Percentiles rank a stretch among this genome's conserved stretches.
phyloP scores from a whole-genome alignment of 2,113 vertebrate genomes.

The Scomber colias region DNA sequence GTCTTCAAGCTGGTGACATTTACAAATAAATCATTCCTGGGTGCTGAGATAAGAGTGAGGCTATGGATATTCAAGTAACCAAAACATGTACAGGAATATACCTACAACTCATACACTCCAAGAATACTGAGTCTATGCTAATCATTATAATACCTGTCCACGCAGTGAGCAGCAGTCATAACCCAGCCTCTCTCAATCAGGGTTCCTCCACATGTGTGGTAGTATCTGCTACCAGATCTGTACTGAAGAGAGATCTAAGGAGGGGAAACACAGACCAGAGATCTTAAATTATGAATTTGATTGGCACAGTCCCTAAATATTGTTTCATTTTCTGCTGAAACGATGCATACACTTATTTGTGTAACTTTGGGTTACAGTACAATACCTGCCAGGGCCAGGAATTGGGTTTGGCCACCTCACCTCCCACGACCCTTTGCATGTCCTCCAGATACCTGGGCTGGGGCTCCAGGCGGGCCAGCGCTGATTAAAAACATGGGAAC shows the following conservation, averaged over 20 bases:
- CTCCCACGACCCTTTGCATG: constrained; percentile 85
- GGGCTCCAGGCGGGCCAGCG: constrained; percentile 77
- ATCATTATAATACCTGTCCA: constrained; percentile 75
- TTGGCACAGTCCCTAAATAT: not conserved
- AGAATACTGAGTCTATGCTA: not conserved
- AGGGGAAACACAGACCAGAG: not conserved
- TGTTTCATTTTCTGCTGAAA: not conserved
- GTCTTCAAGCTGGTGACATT: constrained; percentile 36
- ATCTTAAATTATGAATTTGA: not conserved
- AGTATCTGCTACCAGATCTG: constrained; percentile 71
- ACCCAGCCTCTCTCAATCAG: constrained; percentile 88
- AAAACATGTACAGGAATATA: not conserved
- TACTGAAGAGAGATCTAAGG: constrained; percentile 86
- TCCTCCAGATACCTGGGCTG: constrained; percentile 75
- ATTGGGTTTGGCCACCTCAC: constrained; percentile 76
- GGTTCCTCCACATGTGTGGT: constrained; percentile 91
- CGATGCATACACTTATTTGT: not conserved
- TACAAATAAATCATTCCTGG: constrained; percentile 35
- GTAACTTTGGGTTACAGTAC: not conserved
- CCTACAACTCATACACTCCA: not conserved
- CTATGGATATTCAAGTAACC: constrained; percentile 6
- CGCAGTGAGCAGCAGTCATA: constrained; percentile 92
- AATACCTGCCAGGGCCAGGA: constrained; percentile 91
- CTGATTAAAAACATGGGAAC: constrained; percentile 10
- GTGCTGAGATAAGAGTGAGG: not conserved